Base-by-base conservation (phyloP, 2,113 vertebrate species). In the Lagopus muta region DNA sequence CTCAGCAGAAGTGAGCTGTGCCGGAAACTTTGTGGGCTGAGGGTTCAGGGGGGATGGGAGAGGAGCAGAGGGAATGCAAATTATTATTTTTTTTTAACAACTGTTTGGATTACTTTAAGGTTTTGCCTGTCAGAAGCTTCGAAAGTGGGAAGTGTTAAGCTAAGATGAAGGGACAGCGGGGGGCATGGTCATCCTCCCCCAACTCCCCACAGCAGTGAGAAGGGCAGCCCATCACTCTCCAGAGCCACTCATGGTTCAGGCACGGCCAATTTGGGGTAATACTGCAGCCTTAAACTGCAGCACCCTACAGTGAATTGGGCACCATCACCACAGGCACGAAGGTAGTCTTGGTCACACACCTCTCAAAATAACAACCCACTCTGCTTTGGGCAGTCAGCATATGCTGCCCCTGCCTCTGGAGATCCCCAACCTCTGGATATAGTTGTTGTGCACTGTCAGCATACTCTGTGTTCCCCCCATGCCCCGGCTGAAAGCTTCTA, bases 1-100 rank as follows among this genome's bases (percentile, higher is more conserved):
- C 85, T 90, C 45, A 8, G 95, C 94, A 97, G 92, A 96, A 96
- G 86, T 92, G 86, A 97, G 93, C 76, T 79, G 43, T 40, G 66
- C 95, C 95, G 96, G 97, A 97, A 97, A 88, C 94, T 61, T 94
- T 66, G 20, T 1, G 55, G 76, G 86, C 76, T 95, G 92, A 74
- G 90, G 66, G 42, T 47, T 88, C n/a, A 34, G 89, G 96, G 50
- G 92, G 93, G 92, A 88, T 89, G 95, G 95, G 93, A 75, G 48
- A 57, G 24, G 17, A 10, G 42, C 24, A 88, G 65, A 25, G 12
- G 61, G 75, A 90, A 89, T 80, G 76, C 75, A 74, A 90, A 64
- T 55, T 70, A 30, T 55, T 28, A 0, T 20, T 54, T 71, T 36
- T 36, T 36, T 52, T 34, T 40, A 58, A 58, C 30, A 32, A n/a